Conservation (phyloP, 92 coral and sea anemone species). For the Palythoa grandiflora region DNA sequence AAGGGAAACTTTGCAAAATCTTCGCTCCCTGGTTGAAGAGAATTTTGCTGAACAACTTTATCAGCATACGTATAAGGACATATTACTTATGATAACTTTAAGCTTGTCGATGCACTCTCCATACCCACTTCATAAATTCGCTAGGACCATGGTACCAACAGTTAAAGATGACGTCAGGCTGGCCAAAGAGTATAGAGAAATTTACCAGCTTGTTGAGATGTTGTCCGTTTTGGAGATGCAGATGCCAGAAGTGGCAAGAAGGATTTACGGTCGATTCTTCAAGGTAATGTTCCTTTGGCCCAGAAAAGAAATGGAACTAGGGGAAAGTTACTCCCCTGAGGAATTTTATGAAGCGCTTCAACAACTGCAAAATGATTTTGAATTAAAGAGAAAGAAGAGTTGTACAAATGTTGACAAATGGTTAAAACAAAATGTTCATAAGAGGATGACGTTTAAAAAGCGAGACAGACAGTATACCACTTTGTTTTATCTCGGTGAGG, state of each 20-base stretch:
- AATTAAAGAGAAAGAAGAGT: conserved; percentile 1
- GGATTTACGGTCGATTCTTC: conserved; percentile 52
- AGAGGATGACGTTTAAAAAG: conserved; percentile 28
- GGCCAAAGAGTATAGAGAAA: not conserved
- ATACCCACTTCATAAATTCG: not conserved
- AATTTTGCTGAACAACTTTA: conserved; percentile 1
- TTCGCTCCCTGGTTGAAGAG: conserved; percentile 10
- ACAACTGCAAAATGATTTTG: not conserved
- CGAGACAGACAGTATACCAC: conserved; percentile 24
- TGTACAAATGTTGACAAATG: conserved; percentile 25
- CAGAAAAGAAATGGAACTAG: conserved; percentile 38
- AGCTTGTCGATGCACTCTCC: conserved; percentile 40
- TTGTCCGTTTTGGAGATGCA: conserved; percentile 2
- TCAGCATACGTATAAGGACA: not conserved
- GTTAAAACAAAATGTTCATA: conserved; percentile 6
- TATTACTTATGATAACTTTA: conserved; percentile 29
- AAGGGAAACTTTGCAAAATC: not conserved
- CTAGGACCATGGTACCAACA: not conserved
- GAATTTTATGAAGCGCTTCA: conserved; percentile 13
- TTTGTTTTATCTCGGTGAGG: conserved; percentile 17
- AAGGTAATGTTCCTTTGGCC: conserved; percentile 71
- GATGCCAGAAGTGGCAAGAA: not conserved
- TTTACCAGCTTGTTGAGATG: not conserved
- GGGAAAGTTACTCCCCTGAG: not conserved
- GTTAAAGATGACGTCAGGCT: not conserved